phyloP scores from a whole-genome alignment of 2,888 invertebrate genomes.

The Sinelater perroti region DNA sequence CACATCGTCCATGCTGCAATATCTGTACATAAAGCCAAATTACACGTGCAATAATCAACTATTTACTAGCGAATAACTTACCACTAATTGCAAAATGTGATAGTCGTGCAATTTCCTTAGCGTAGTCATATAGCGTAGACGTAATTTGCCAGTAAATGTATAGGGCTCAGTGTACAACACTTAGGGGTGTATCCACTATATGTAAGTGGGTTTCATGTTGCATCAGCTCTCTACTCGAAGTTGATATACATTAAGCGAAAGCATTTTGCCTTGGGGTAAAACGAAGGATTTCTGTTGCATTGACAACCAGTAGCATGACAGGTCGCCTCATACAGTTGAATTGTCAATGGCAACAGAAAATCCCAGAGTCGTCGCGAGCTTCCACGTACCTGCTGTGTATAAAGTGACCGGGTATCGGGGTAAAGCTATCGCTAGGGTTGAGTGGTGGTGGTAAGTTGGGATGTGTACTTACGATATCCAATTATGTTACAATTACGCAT shows the following conservation, averaged over 20 bases:
- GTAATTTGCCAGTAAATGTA: constrained; percentile 21
- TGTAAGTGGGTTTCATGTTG: background rate
- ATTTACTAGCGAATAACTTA: background rate
- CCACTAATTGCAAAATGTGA: constrained; percentile 37
- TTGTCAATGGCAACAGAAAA: constrained; percentile 10
- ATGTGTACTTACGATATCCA: background rate
- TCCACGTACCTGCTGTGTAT: constrained; percentile 55
- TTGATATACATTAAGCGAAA: background rate
- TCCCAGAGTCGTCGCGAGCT: constrained; percentile 42
- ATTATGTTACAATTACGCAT: too few species aligned
- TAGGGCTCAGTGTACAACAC: background rate
- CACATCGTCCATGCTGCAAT: background rate
- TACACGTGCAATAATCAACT: constrained; percentile 12
- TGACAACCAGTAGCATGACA: constrained; percentile 1
- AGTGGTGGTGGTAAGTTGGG: constrained; percentile 30
- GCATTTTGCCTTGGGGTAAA: constrained; percentile 13
- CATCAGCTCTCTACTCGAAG: too few species aligned
- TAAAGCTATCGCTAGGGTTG: constrained; percentile 35
- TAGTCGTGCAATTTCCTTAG: constrained; percentile 41
- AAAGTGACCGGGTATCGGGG: constrained; percentile 46
- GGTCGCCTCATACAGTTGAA: too few species aligned
- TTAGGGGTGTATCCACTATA: too few species aligned
- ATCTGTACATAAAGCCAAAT: constrained; percentile 5
- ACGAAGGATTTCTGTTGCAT: constrained; percentile 13
- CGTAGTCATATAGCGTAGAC: background rate